phyloP scores from a whole-genome alignment of 2,113 vertebrate genomes.

The Redunca redunca region DNA sequence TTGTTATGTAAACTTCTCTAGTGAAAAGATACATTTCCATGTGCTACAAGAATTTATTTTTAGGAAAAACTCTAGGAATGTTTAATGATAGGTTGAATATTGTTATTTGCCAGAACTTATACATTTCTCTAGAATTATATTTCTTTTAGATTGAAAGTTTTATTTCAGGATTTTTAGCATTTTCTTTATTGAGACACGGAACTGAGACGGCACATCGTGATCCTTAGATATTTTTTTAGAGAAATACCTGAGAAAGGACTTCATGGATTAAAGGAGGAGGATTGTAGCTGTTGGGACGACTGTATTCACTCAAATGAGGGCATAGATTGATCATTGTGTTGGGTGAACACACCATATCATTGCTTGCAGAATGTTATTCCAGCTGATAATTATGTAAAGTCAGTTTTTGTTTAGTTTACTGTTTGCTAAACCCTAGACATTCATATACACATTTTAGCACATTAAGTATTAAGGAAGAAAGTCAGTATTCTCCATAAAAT shows the following conservation, averaged over 20 bases:
- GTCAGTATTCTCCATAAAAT: neutral
- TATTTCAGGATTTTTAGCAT: neutral
- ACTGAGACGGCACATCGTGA: neutral
- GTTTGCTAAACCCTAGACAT: neutral
- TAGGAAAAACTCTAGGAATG: neutral
- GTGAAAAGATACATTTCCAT: neutral
- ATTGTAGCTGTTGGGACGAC: neutral
- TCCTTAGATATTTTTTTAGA: neutral
- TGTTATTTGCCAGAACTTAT: neutral
- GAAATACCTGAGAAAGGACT: neutral
- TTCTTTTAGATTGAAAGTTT: neutral
- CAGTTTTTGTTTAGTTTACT: neutral
- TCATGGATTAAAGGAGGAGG: neutral
- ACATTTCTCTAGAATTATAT: neutral
- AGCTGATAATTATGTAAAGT: neutral
- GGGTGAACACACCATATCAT: neutral
- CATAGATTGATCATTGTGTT: neutral
- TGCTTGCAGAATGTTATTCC: neutral
- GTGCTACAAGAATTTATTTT: neutral
- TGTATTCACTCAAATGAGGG: neutral
- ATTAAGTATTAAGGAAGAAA: neutral
- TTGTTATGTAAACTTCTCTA: neutral
- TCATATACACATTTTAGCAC: neutral
- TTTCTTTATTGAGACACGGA: neutral
- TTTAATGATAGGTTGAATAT: neutral